phyloP scores from a whole-genome alignment of 64 coral and sea anemone species.

The Hydrozoanthus tunicans region DNA sequence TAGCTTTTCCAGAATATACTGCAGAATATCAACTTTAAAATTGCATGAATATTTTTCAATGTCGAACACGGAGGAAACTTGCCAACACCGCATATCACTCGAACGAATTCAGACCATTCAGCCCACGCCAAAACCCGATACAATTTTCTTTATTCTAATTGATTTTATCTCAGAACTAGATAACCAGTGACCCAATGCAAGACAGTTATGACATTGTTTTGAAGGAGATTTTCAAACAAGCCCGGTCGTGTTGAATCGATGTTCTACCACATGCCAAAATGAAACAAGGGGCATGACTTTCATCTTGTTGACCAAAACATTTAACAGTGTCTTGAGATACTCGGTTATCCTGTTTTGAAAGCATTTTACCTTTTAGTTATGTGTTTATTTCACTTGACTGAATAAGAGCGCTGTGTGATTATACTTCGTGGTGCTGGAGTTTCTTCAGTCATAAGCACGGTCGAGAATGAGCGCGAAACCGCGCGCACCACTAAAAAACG shows the following conservation, averaged over 20 bases:
- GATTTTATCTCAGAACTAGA: no score
- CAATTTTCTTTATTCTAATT: no score
- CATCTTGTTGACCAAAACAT: neutral
- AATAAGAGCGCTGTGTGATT: conserved; percentile 4
- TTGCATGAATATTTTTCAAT: no score
- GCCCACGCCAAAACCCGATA: no score
- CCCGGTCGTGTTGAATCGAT: neutral
- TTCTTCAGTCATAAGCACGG: neutral
- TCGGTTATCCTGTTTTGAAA: conserved; percentile 10
- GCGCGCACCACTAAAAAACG: neutral
- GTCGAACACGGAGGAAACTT: no score
- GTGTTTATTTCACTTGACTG: conserved; percentile 9
- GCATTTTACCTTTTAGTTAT: conserved; percentile 20
- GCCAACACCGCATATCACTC: no score
- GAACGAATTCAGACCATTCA: no score
- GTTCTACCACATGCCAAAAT: no score
- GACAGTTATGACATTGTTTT: no score
- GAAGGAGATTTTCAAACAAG: neutral
- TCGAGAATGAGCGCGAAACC: neutral
- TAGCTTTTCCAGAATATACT: no score
- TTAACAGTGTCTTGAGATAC: neutral
- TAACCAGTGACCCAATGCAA: no score
- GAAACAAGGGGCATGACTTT: neutral
- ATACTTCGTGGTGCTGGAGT: neutral
- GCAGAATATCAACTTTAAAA: no score